These are phyloP conservation scores for Drosophila leonis DNA, from an alignment of 2,888 invertebrate species.

Conservation along the genomic window DNA sequence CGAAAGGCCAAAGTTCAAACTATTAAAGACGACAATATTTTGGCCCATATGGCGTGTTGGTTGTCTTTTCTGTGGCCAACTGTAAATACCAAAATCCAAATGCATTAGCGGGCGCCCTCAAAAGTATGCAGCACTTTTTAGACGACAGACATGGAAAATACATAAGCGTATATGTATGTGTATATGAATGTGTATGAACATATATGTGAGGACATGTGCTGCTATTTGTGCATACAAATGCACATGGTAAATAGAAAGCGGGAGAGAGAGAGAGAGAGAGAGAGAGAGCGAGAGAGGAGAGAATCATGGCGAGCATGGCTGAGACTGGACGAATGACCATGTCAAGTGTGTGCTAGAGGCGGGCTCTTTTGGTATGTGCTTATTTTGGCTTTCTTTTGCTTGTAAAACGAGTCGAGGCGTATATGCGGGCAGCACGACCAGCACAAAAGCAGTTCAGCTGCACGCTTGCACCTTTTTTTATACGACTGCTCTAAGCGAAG, in stretches of 20 bases:
- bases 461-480: slow-evolving; percentile 42
- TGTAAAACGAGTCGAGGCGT: slow-evolving; percentile 13
- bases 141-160: slow-evolving; percentile 18
- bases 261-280: slow-evolving; percentile 2
- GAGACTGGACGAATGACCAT: slow-evolving; percentile 68
- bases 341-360: slow-evolving; percentile 55
- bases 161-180: not conserved
- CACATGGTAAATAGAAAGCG: slow-evolving; percentile 49
- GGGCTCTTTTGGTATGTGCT: slow-evolving; percentile 29
- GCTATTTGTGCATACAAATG: slow-evolving; percentile 58
- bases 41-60: slow-evolving; percentile 19
- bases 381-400: slow-evolving; percentile 34
- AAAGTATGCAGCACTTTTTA: slow-evolving; percentile 57
- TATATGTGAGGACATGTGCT: slow-evolving; percentile 24
- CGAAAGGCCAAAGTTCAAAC: slow-evolving; percentile 58
- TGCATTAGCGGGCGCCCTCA: slow-evolving; percentile 61
- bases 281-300: slow-evolving; percentile 19
- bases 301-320: slow-evolving; percentile 12
- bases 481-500: too few species aligned
- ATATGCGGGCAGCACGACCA: slow-evolving; percentile 37
- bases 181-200: not conserved
- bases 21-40: slow-evolving; percentile 34
- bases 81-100: slow-evolving; percentile 72
- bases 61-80: slow-evolving; percentile 39
- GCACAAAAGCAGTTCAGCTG: slow-evolving; percentile 30